Percentiles rank a stretch among this genome's conserved stretches.
These are phyloP conservation scores for Andricus curvator DNA, from an alignment of 2,888 invertebrate genomes.

Conservation along the genomic window DNA sequence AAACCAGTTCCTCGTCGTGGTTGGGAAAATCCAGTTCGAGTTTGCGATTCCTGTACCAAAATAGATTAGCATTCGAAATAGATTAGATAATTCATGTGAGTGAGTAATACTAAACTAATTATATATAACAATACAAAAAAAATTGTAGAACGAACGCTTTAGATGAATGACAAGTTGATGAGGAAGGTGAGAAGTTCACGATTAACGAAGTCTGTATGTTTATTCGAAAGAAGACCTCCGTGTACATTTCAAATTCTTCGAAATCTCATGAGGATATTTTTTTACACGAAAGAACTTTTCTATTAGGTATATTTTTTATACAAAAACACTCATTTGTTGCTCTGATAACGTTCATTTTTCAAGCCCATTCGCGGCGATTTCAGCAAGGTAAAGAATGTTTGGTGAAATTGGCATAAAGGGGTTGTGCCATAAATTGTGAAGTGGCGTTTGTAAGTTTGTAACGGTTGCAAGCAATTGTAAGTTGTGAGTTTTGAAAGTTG, in stretches of 20 bases:
- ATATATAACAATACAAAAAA: no score
- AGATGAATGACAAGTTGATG: neutral
- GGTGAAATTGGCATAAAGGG: neutral
- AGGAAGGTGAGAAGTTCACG: neutral
- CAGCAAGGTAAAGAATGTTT: neutral
- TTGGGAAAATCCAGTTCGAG: slow-evolving; percentile 86
- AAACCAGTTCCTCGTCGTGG: slow-evolving; percentile 87
- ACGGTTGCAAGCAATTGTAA: neutral
- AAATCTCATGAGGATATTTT: slow-evolving; percentile 33
- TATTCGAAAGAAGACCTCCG: neutral
- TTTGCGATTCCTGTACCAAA: slow-evolving; percentile 85
- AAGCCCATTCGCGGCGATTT: neutral
- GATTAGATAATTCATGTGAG: neutral
- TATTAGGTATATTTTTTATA: slow-evolving; percentile 27
- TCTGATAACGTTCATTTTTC: neutral
- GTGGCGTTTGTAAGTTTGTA: slow-evolving; percentile 2
- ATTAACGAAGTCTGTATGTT: neutral
- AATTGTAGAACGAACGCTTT: neutral
- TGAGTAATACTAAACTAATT: neutral
- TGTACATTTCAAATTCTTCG: slow-evolving; percentile 6
- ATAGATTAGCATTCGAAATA: slow-evolving; percentile 59
- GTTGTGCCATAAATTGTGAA: slow-evolving; percentile 23
- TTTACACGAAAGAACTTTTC: slow-evolving; percentile 26
- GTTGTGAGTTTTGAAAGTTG: neutral
- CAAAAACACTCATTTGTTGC: neutral